Base-by-base conservation (phyloP, 2,797 vertebrate species). In the Pipistrellus pipistrellus region DNA sequence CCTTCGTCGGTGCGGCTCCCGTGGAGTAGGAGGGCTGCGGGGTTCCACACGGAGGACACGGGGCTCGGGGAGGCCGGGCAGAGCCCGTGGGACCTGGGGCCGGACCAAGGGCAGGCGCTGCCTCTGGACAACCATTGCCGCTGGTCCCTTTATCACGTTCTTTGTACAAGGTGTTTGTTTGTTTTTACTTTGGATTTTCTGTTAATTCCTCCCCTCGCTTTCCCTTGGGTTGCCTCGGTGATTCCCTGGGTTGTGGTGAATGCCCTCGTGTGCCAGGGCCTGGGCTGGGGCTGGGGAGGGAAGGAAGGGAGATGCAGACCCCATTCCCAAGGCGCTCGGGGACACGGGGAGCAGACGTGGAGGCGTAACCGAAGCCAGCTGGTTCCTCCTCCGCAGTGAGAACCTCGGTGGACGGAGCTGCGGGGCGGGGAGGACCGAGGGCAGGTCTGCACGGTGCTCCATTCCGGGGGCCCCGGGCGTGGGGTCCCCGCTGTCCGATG, bases 341-440 rank as follows among this genome's bases (percentile, higher is more conserved):
- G 72, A 30, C 9, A 10, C 3, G 59, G 59, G 25, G 35, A 38
- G 48, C 11, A 0, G 15, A 10, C 0, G 0, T 2, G 21, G 41
- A 6, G 23, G 71, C 1, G 3, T n/a, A 10, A 25, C 4, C 0
- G 11, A 64, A 23, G 27, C 18, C 25, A 48, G 8, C 0, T 13
- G 25, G 11, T 27, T 1, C 51, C 41, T 25, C 11, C 35, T 53
- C 41, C 7, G 14, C 11, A 41, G 9, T n/a, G 46, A 20, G 15
- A 6, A 20, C 0, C 2, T 6, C 51, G 1, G 44, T 18, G 48
- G 51, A 1, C 3, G 30, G 5, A 6, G 6, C 55, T 4, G 10
- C 4, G 35, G 41, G 0, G 0, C 2, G 30, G n/a, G 77, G 53
- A 7, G 2, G 5, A 6, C 25, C 0, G 23, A 2, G 0, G 0